These are phyloP conservation scores for Thaumetopoea pityocampa DNA, from an alignment of 1,140 invertebrate genomes.

Conservation along the genomic window DNA sequence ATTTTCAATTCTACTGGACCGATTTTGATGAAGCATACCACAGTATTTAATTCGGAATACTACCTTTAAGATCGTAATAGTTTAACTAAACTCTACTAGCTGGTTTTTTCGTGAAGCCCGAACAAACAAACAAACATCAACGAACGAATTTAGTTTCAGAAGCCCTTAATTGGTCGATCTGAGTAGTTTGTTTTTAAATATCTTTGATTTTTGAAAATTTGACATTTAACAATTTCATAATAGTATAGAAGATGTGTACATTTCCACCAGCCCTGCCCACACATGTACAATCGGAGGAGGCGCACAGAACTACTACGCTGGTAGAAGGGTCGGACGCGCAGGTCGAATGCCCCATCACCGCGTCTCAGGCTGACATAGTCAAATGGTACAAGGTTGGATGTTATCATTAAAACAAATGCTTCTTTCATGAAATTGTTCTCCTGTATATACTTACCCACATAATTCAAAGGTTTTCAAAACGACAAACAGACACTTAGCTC, in stretches of 20 bases:
- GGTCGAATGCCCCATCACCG: constrained; percentile 52
- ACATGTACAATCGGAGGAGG: constrained; percentile 35
- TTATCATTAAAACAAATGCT: neutral
- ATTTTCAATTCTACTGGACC: no score
- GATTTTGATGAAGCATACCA: no score
- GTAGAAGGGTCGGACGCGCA: constrained; percentile 40
- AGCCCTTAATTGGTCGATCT: no score
- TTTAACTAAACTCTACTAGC: no score
- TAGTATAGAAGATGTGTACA: constrained; percentile 10
- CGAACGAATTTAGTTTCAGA: no score
- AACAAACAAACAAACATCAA: no score
- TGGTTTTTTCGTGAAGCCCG: no score
- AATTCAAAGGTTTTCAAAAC: constrained; percentile 1
- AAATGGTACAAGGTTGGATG: constrained; percentile 72
- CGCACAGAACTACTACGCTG: constrained; percentile 19
- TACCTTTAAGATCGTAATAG: no score
- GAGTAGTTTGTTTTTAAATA: neutral
- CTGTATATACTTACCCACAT: neutral
- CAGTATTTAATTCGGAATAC: no score
- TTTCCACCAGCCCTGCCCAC: constrained; percentile 43
- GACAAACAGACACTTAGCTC: no score
- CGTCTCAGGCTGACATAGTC: constrained; percentile 29
- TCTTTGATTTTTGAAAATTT: neutral
- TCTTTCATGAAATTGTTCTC: no score
- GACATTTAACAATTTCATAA: neutral